phyloP scores from a whole-genome alignment of 2,797 vertebrate genomes.

The Premnoplex brunnescens region DNA sequence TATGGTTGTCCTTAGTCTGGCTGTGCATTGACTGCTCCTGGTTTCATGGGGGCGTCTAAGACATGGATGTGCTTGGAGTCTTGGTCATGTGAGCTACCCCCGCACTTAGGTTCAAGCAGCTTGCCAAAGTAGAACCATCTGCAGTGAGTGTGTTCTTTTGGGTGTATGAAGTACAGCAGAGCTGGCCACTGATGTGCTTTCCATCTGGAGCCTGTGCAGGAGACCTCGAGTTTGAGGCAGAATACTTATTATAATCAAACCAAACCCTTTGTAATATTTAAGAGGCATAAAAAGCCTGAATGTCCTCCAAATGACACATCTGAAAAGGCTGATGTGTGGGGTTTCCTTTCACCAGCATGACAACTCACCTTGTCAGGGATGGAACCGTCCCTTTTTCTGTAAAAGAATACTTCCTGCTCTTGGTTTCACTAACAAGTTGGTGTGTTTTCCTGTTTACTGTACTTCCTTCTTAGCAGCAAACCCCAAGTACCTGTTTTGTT shows the following conservation, averaged over 20 bases:
- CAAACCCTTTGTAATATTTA: not conserved
- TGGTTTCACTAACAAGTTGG: not conserved
- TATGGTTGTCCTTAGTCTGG: not conserved
- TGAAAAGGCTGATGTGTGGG: not conserved
- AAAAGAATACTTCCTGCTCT: not conserved
- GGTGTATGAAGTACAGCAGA: not conserved
- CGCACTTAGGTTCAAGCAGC: not conserved
- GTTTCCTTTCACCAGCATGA: not conserved
- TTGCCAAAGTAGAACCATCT: not conserved
- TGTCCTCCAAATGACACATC: not conserved
- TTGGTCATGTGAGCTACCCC: fast-evolving
- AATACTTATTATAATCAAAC: not conserved
- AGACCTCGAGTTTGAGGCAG: not conserved
- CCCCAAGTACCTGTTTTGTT: not conserved
- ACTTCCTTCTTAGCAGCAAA: not conserved
- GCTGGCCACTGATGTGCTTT: not conserved
- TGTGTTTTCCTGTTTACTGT: not conserved
- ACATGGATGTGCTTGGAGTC: not conserved
- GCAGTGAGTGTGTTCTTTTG: not conserved
- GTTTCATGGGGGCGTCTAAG: not conserved
- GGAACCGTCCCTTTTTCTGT: not conserved
- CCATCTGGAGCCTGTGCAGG: not conserved
- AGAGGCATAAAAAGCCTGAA: not conserved
- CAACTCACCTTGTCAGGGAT: not conserved
- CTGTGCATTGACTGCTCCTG: not conserved